These are phyloP conservation scores for Chlamydotis undulata DNA, from an alignment of 2,113 vertebrate species.

Conservation along the genomic window DNA sequence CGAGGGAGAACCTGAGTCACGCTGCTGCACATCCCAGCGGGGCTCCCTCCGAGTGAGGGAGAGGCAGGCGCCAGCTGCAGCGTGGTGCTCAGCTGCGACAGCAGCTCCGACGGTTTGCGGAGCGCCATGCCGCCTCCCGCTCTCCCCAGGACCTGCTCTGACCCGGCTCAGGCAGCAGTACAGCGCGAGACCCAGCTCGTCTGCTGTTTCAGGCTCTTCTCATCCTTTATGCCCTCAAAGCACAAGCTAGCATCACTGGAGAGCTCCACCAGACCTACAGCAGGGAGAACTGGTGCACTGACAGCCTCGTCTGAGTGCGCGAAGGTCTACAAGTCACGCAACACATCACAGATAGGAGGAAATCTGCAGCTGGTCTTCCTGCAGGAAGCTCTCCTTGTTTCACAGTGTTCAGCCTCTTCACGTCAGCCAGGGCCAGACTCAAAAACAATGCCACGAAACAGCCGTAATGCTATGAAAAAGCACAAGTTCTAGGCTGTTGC, in stretches of 20 bases:
- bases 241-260: background rate
- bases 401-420: background rate
- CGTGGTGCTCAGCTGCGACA: background rate
- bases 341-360: fast-evolving
- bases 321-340: background rate
- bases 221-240: background rate
- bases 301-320: no score
- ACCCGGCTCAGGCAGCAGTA: background rate
- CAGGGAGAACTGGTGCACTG: fast-evolving
- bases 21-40: background rate
- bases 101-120: background rate
- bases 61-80: background rate
- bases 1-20: background rate
- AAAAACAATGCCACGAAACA: background rate
- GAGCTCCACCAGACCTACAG: background rate
- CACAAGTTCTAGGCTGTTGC: background rate
- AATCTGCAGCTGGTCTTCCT: background rate
- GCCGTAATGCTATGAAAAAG: background rate
- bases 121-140: fast-evolving
- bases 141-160: background rate
- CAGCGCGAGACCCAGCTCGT: background rate
- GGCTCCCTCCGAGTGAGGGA: background rate
- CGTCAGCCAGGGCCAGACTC: background rate
- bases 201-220: background rate
- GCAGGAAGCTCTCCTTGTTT: background rate